Conservation (phyloP, 1,140 invertebrate species). For the Chelonus insularis region DNA sequence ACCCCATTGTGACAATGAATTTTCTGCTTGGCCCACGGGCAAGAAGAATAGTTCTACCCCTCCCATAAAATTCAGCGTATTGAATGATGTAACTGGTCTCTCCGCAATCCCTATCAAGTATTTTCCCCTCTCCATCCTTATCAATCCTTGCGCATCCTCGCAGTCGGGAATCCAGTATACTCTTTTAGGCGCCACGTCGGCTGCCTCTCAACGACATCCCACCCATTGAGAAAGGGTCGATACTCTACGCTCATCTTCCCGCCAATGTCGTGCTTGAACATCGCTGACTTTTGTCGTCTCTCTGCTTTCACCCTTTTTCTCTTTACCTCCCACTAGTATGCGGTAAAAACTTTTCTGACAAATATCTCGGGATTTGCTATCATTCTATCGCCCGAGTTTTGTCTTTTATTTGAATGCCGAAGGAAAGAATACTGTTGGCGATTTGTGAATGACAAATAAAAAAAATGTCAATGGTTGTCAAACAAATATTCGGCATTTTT, state of each 20-base stretch:
- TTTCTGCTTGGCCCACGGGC: background rate
- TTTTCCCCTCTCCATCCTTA: background rate
- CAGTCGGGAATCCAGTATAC: constrained; percentile 18
- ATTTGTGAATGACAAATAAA: background rate
- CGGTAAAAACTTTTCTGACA: background rate
- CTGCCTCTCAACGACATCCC: constrained; percentile 29
- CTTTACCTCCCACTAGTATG: constrained; percentile 28
- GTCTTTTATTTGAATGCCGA: background rate
- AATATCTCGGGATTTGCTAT: constrained; percentile 4
- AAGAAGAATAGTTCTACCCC: background rate
- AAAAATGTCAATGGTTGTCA: background rate
- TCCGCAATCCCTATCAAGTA: background rate
- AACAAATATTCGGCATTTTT: background rate
- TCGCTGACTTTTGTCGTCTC: background rate
- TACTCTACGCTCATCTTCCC: constrained; percentile 23
- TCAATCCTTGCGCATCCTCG: background rate
- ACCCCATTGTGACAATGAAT: too few species aligned
- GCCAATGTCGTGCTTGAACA: constrained; percentile 17
- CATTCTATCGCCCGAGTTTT: background rate
- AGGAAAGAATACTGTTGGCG: background rate
- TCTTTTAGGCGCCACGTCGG: constrained; percentile 34
- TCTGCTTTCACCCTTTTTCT: background rate
- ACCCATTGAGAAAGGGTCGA: constrained; percentile 22
- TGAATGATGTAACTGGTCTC: constrained; percentile 19
- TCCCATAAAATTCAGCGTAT: constrained; percentile 8